Conservation (phyloP, 1,140 invertebrate genomes). For the Phymastichus coffea region DNA sequence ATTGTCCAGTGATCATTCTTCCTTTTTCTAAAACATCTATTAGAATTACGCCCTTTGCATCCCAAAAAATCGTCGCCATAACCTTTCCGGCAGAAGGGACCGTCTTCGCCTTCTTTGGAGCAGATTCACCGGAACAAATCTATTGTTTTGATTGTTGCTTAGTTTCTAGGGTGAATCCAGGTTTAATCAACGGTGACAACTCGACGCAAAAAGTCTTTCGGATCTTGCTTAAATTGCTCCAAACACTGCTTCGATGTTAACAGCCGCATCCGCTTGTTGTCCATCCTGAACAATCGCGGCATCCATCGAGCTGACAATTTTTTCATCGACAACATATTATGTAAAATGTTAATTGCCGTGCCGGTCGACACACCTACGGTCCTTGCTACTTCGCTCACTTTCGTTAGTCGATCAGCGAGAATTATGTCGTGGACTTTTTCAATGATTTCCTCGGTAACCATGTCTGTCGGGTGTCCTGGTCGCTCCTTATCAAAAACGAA, state of each 20-base stretch:
- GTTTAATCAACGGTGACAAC: slow-evolving; percentile 25
- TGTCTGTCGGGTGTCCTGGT: too few relatives aligned
- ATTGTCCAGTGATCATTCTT: slow-evolving; percentile 51
- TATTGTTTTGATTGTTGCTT: slow-evolving; percentile 27
- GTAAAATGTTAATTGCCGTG: slow-evolving; percentile 17
- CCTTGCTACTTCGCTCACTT: background rate
- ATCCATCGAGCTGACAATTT: too few relatives aligned
- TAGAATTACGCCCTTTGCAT: slow-evolving; percentile 43
- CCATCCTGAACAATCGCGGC: too few relatives aligned
- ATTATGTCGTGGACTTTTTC: background rate
- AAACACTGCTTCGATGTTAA: too few relatives aligned
- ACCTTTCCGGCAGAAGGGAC: too few relatives aligned
- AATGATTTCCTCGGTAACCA: background rate
- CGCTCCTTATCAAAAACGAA: too few relatives aligned
- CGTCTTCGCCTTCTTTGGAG: too few relatives aligned
- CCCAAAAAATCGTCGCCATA: too few relatives aligned
- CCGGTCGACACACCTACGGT: background rate
- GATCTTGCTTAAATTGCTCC: too few relatives aligned
- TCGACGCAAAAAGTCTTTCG: too few relatives aligned
- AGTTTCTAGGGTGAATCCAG: slow-evolving; percentile 20
- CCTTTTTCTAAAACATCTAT: slow-evolving; percentile 54
- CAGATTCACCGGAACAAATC: too few relatives aligned
- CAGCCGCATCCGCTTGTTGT: slow-evolving; percentile 34
- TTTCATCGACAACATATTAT: slow-evolving; percentile 14
- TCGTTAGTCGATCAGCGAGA: background rate